Evolutionary conservation across 2,888 invertebrate species (phyloP), one percentile per base, ranked within the genome.

Genomic region (Latheticus oryzae): DNA sequence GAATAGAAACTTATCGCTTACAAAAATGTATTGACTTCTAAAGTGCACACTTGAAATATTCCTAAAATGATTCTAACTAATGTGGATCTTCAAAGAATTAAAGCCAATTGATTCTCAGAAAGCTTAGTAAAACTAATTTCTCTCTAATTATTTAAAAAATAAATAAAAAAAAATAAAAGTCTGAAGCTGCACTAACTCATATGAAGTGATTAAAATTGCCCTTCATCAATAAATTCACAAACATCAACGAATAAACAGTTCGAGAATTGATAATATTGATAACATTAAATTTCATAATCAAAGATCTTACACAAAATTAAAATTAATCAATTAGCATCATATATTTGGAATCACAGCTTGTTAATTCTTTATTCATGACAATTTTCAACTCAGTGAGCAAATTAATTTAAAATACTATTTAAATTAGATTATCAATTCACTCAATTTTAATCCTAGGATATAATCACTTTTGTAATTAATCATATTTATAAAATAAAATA

Each of bases 391-490:
- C 42, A 59, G 53, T 43, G 43, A 59, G 52, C 55, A 51, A 30
- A 53, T 59, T 40, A 48, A 57, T 57, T 47, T 33, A 23, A 52
- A 60, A 54, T 55, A 54, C 38, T 50, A 58, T 58, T 62, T 33
- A 66, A 63, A 45, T 58, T 51, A 48, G 62, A 64, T 60, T 59
- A 67, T 64, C 60, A 63, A 63, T 65, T 61, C 58, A 53, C 62
- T 65, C 56, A 37, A 58, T 58, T 61, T 48, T 59, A 58, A 62
- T 60, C 55, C 50, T 37, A 63, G 62, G 63, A 61, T 63, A 64
- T 63, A 63, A 63, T 62, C 64, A 60, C 61, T 58, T 55, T 47
- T 43, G 60, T 60, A 64, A 67, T 67, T 63, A 67, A 67, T 67
- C 66, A 67, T 60, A 65, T 30, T 56, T 61, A 50, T 42, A 50